phyloP scores from a whole-genome alignment of 1,140 invertebrate species.

The Achroia grisella region DNA sequence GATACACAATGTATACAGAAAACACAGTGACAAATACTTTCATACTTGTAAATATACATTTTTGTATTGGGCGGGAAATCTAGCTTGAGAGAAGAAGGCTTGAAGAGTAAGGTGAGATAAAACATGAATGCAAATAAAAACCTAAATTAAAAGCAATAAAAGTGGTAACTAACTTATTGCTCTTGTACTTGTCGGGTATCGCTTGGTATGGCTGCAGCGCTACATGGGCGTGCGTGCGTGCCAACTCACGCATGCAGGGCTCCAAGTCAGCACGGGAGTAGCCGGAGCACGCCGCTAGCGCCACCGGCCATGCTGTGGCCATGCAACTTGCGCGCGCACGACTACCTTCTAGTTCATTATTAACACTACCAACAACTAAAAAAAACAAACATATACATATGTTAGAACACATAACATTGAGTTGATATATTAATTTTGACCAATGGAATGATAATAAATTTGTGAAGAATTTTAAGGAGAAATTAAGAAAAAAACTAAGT shows the following conservation, averaged over 20 bases:
- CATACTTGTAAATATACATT: background rate
- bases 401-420: no score
- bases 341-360: constrained; percentile 1
- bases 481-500: no score
- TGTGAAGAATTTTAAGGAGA: no score
- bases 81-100: no score
- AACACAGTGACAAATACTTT: background rate
- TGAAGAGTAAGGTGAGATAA: background rate
- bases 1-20: no score
- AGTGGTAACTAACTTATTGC: constrained; percentile 76
- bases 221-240: constrained; percentile 80
- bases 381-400: no score
- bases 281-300: constrained; percentile 76
- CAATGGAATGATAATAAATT: no score
- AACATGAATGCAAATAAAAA: no score
- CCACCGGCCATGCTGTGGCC: constrained; percentile 78
- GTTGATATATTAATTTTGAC: no score
- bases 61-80: no score
- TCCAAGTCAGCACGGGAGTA: constrained; percentile 82
- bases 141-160: background rate
- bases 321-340: constrained; percentile 65
- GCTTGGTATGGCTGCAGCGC: constrained; percentile 83
- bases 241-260: constrained; percentile 79
- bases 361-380: no score
- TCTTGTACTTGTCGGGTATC: constrained; percentile 89